phyloP scores from a whole-genome alignment of 2,797 vertebrate species.

The Acanthis flammea region DNA sequence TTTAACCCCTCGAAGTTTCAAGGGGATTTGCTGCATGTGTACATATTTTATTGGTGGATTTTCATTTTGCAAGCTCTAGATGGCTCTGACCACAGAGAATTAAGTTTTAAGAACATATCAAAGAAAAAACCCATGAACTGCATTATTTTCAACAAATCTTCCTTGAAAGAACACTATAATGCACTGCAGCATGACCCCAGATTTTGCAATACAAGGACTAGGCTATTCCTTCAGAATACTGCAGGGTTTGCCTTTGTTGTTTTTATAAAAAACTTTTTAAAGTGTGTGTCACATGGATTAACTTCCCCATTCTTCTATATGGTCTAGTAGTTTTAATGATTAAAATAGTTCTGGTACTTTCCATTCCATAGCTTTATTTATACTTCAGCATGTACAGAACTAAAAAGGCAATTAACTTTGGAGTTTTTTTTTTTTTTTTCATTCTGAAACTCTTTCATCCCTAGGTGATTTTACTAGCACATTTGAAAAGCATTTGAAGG shows the following conservation, averaged over 20 bases:
- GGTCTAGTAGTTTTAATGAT: constrained; percentile 53
- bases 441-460: not conserved
- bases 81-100: not conserved
- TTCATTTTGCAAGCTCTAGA: not conserved
- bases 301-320: constrained; percentile 58
- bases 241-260: not conserved
- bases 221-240: not conserved
- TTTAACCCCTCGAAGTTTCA: not conserved
- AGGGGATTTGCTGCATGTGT: not conserved
- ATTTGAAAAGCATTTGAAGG: not conserved
- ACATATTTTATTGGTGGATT: not conserved
- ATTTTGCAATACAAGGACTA: not conserved
- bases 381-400: constrained; percentile 9
- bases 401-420: constrained; percentile 19
- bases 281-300: constrained; percentile 27
- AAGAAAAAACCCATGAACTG: not conserved
- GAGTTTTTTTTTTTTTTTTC: not conserved
- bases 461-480: not conserved
- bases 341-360: constrained; percentile 59
- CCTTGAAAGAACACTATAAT: not conserved
- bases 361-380: constrained; percentile 59
- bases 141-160: not conserved
- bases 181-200: not conserved
- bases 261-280: not conserved
- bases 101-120: not conserved